phyloP scores from a whole-genome alignment of 2,888 invertebrate genomes.

The Xylota sylvarum region DNA sequence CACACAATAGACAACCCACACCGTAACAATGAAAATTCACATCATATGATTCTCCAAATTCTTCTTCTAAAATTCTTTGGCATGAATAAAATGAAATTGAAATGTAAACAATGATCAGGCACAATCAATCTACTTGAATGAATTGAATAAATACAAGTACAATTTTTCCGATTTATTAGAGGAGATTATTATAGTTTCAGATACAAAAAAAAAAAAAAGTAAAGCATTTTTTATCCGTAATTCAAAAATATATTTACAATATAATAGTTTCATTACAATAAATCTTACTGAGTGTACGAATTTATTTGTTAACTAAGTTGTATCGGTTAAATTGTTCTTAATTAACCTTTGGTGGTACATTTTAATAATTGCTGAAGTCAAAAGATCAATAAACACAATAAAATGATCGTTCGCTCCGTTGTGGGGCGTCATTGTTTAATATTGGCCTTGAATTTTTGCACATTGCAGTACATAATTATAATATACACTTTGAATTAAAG shows the following conservation, averaged over 20 bases:
- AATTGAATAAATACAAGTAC: not conserved
- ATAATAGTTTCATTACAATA: not conserved
- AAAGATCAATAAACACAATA: constrained; percentile 1
- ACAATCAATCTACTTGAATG: not conserved
- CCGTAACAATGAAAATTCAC: no score
- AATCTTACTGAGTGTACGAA: no score
- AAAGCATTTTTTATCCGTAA: no score
- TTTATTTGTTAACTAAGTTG: not conserved
- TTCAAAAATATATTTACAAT: not conserved
- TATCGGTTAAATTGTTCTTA: constrained; percentile 1
- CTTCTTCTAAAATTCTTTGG: not conserved
- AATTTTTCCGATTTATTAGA: not conserved
- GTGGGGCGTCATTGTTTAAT: not conserved
- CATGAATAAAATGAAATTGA: not conserved
- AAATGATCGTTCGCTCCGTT: not conserved
- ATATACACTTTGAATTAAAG: not conserved
- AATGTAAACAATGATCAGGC: not conserved
- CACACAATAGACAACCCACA: no score
- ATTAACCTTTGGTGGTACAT: constrained; percentile 19
- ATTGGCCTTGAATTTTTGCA: constrained; percentile 14
- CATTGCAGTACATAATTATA: not conserved
- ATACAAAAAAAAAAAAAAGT: not conserved
- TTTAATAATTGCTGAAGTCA: constrained; percentile 10
- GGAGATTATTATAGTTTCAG: not conserved
- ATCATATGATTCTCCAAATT: not conserved